phyloP scores from a whole-genome alignment of 2,113 vertebrate genomes.

The Lycaon pictus region DNA sequence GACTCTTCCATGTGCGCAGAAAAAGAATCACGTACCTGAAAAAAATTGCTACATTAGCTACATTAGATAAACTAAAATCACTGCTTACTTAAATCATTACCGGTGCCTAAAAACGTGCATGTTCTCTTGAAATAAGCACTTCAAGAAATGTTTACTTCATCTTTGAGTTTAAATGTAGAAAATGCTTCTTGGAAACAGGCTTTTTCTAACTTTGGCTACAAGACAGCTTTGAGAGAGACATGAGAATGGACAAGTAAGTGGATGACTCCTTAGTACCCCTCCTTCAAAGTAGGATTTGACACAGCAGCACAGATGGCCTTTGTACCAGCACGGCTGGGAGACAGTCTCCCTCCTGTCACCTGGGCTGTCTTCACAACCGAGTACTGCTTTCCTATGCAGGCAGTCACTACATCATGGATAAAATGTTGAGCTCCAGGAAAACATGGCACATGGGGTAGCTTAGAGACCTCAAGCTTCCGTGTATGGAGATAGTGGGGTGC shows the following conservation, averaged over 20 bases:
- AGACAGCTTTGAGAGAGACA: neutral
- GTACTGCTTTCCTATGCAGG: neutral
- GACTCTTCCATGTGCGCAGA: neutral
- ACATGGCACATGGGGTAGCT: neutral
- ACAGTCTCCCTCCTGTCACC: neutral
- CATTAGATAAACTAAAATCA: neutral
- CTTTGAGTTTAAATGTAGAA: constrained; percentile 14
- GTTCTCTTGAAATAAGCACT: neutral
- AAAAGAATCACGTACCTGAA: neutral
- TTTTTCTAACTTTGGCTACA: neutral
- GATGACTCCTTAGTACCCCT: neutral
- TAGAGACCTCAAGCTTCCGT: neutral
- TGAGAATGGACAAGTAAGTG: neutral
- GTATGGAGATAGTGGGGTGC: neutral
- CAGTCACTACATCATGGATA: neutral
- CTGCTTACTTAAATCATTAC: neutral
- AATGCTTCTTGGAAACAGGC: neutral
- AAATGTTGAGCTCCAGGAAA: neutral
- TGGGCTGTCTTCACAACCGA: neutral
- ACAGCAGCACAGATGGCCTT: neutral
- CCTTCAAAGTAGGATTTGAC: neutral
- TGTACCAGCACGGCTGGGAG: fast-evolving
- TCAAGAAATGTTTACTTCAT: neutral
- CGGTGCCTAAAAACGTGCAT: neutral
- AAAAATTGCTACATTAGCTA: neutral